These are phyloP conservation scores for Smithornis capensis DNA, from an alignment of 2,113 vertebrate genomes.

Conservation along the genomic window DNA sequence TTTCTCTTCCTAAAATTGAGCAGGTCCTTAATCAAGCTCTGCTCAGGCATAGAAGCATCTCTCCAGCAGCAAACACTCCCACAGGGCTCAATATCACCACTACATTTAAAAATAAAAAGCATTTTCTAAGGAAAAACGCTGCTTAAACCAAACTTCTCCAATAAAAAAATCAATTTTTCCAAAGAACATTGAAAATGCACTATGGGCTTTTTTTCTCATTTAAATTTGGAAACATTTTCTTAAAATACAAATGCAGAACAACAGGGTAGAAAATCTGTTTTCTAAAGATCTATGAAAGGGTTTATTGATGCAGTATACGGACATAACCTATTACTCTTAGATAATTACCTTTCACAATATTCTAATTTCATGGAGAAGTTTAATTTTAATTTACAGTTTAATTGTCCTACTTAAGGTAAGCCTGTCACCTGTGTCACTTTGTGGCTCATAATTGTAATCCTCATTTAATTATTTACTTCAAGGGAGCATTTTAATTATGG, in stretches of 20 bases:
- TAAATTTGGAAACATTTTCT: not conserved
- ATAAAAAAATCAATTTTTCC: not conserved
- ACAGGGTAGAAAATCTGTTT: not conserved
- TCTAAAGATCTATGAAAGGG: not conserved
- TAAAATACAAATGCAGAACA: not conserved
- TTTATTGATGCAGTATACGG: not conserved
- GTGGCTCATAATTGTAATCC: conserved; percentile 30
- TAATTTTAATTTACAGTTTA: conserved; percentile 45
- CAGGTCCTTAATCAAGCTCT: not conserved
- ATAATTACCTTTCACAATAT: not conserved
- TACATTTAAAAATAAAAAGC: not conserved
- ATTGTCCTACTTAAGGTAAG: conserved; percentile 37
- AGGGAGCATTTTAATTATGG: conserved; percentile 41
- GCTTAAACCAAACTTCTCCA: not conserved
- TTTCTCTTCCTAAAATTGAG: not conserved
- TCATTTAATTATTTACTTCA: conserved; percentile 66
- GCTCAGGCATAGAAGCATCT: not conserved
- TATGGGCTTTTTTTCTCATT: not conserved
- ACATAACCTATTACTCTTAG: not conserved
- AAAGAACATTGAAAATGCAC: not conserved
- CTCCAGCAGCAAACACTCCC: not conserved
- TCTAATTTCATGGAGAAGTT: not conserved
- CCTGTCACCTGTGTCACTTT: conserved; percentile 9
- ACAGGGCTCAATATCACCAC: not conserved
- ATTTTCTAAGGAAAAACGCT: not conserved